phyloP scores from a whole-genome alignment of 2,888 invertebrate genomes.

The Tridacna gigas region DNA sequence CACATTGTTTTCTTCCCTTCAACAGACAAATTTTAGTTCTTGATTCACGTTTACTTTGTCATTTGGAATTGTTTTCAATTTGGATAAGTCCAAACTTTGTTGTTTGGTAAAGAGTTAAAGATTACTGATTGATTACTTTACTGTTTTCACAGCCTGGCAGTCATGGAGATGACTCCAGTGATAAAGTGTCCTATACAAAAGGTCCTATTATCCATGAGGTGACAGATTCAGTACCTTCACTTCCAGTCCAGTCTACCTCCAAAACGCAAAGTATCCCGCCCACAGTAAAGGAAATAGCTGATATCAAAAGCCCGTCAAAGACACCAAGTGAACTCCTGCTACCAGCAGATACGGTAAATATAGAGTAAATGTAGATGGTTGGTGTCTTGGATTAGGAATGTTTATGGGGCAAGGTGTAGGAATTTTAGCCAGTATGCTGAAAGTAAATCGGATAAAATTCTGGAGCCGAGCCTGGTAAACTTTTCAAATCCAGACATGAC shows the following conservation, averaged over 20 bases:
- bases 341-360: neutral
- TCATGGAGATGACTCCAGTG: neutral
- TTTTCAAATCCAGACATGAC: too few relatives aligned
- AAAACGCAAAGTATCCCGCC: neutral
- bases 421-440: too few relatives aligned
- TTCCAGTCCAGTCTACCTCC: neutral
- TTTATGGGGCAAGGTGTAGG: too few relatives aligned
- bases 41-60: too few relatives aligned
- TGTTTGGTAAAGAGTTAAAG: neutral
- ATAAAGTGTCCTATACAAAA: constrained; percentile 6
- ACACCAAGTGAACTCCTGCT: neutral
- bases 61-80: neutral
- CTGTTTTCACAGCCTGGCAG: neutral
- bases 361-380: too few relatives aligned
- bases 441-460: too few relatives aligned
- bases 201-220: constrained; percentile 77
- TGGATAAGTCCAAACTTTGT: neutral
- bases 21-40: too few relatives aligned
- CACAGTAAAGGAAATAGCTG: neutral
- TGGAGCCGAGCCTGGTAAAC: too few relatives aligned
- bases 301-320: constrained; percentile 4
- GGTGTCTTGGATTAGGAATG: too few relatives aligned
- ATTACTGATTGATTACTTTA: neutral
- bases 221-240: constrained; percentile 56
- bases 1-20: too few relatives aligned